Evolutionary conservation across 2,797 vertebrate species (phyloP), one percentile per base, ranked within the genome.

Genomic region (Arrhamphus sclerolepis): DNA sequence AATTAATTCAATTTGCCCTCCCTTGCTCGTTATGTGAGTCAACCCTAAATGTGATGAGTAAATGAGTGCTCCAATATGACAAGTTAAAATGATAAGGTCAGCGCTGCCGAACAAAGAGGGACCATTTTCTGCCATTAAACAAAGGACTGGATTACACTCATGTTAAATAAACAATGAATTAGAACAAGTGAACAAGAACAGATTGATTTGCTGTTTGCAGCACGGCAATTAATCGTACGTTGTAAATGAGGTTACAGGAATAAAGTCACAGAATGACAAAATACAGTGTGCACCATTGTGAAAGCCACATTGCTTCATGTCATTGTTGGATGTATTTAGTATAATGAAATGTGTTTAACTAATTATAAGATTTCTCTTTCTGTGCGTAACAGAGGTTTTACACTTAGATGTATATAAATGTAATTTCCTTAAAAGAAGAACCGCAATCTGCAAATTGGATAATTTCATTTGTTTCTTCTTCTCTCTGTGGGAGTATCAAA

Each of bases 1-100:
- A 92, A 93, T n/a, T 90, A 89, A 94, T 94, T 95, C 90, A 80
- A 90, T 94, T 92, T 90, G 88, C 86, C n/a, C 83, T 89, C 82
- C 85, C 66, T 89, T 89, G 92, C 91, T 93, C 86, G 75, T 91
- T 91, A 82, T 87, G 92, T 94, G 93, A 73, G 56, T 55, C 28
- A 72, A 88, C 83, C 83, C 61, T 67, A 70, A 80, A 84, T 58
- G 31, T 77, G 78, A 89, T 21, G 63, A 70, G 70, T 77, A 81
- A 89, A 87, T 82, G 72, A 86, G 62, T 69, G 53, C 78, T 84
- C 62, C 49, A 75, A 81, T 82, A 70, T 86, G 84, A 88, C 81
- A 87, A 70, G 82, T 83, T 72, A 66, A 84, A 87, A 82, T 81
- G 78, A 91, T 83, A 84, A 89, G 84, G 85, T 89, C 84, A 89